These are phyloP conservation scores for Amphiprion ocellaris DNA, from an alignment of 2,113 vertebrate genomes.

Conservation along the genomic window DNA sequence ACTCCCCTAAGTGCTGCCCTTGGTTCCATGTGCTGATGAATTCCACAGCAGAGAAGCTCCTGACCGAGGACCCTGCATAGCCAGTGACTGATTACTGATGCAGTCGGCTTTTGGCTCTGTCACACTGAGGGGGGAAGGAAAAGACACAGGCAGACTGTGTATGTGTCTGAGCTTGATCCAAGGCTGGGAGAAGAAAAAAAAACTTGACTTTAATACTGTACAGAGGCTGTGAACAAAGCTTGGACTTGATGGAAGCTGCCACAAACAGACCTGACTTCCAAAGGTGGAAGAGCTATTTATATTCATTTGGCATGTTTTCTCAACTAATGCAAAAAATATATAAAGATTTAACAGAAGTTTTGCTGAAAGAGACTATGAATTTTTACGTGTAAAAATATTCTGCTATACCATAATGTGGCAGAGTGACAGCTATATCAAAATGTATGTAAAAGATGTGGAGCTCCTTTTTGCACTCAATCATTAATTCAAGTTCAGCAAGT, in stretches of 20 bases:
- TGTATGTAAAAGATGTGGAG: neutral
- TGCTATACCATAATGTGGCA: neutral
- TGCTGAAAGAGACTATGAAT: neutral
- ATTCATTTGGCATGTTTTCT: conserved; percentile 9
- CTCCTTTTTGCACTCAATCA: conserved; percentile 13
- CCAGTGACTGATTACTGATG: conserved; percentile 64
- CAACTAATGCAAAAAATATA: neutral
- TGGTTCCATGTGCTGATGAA: conserved; percentile 66
- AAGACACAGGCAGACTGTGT: conserved; percentile 34
- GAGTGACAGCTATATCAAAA: neutral
- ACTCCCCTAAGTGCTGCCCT: conserved; percentile 67
- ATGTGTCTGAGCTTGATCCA: conserved; percentile 35
- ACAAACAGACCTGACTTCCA: neutral
- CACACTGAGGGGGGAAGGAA: conserved; percentile 20
- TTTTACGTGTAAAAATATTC: neutral
- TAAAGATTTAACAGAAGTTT: neutral
- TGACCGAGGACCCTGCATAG: conserved; percentile 40
- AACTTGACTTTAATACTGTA: conserved; percentile 10
- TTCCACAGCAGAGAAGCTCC: conserved; percentile 66
- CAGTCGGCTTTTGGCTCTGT: conserved; percentile 49
- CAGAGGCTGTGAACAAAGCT: conserved; percentile 19
- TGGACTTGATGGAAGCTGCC: neutral
- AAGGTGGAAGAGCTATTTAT: neutral
- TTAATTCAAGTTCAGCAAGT: conserved; percentile 30
- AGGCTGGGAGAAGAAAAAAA: conserved; percentile 16